Evolutionary conservation across 1,140 invertebrate species (phyloP).

Genomic region (Sycophila sp.): DNA sequence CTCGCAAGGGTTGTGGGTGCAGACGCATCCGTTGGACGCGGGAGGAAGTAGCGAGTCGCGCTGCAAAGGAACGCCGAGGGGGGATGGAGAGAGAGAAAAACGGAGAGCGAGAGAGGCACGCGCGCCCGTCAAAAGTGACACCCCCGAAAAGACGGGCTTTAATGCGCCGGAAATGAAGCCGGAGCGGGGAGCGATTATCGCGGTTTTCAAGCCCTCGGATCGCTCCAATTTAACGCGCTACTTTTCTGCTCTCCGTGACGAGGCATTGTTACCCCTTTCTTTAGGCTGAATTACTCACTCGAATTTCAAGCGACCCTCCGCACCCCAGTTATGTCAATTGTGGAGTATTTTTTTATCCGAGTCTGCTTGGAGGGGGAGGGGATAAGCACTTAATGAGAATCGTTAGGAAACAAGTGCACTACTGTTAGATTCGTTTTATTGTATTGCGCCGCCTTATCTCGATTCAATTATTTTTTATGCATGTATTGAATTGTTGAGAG

Average conservation of each 20-base stretch:
- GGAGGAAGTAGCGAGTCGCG: no score
- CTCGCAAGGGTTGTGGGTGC: no score
- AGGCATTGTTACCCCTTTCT: constrained; percentile 8
- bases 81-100: not conserved
- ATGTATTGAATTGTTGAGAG: no score
- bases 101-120: not conserved
- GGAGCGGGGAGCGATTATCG: constrained; percentile 14
- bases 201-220: not conserved
- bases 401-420: not conserved
- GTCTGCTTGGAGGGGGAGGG: not conserved
- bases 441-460: not conserved
- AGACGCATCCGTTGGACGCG: no score
- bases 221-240: not conserved
- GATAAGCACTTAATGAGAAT: not conserved
- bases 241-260: not conserved
- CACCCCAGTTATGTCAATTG: no score
- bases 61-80: not conserved
- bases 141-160: not conserved
- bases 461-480: no score
- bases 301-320: not conserved
- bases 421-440: not conserved
- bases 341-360: not conserved
- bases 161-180: constrained; percentile 1
- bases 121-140: constrained; percentile 22
- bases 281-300: not conserved